Conservation (phyloP, 2,888 invertebrate genomes). For the Ochropleura plecta region DNA sequence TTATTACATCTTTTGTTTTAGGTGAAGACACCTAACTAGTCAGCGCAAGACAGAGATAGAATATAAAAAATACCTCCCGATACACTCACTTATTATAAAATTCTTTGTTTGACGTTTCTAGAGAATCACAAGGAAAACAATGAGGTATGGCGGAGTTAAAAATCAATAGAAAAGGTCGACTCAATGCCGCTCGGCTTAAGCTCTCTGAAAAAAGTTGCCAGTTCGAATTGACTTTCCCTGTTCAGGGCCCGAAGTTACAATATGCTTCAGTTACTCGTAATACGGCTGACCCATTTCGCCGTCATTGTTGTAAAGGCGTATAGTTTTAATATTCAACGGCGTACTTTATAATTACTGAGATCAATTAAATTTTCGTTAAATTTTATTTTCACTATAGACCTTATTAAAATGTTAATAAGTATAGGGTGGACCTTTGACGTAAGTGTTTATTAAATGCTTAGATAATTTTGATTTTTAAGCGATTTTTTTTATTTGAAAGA, state of each 20-base stretch:
- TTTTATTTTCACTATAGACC: too few species aligned
- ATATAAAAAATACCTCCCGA: constrained; percentile 14
- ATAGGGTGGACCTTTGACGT: too few species aligned
- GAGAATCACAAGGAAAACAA: constrained; percentile 66
- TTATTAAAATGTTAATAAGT: too few species aligned
- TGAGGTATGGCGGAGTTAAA: constrained; percentile 68
- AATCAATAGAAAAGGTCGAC: constrained; percentile 75
- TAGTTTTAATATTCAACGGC: constrained; percentile 54
- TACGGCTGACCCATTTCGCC: constrained; percentile 75
- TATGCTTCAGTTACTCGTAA: constrained; percentile 72
- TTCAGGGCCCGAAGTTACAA: constrained; percentile 78
- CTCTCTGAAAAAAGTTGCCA: constrained; percentile 81
- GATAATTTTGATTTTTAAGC: too few species aligned
- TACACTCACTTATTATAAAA: constrained; percentile 36
- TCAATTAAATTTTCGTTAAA: constrained; percentile 14
- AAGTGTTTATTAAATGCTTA: constrained; percentile 6
- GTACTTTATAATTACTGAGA: constrained; percentile 45
- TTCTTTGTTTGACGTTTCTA: constrained; percentile 59
- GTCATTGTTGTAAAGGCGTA: constrained; percentile 57
- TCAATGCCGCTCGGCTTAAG: constrained; percentile 70
- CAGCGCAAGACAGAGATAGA: constrained; percentile 36
- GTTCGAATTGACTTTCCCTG: constrained; percentile 86
- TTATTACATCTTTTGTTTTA: constrained; percentile 71
- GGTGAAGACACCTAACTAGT: constrained; percentile 36
- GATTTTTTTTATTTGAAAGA: background rate